Conservation (phyloP, 1,140 invertebrate genomes). For the Lepidurus arcticus region DNA sequence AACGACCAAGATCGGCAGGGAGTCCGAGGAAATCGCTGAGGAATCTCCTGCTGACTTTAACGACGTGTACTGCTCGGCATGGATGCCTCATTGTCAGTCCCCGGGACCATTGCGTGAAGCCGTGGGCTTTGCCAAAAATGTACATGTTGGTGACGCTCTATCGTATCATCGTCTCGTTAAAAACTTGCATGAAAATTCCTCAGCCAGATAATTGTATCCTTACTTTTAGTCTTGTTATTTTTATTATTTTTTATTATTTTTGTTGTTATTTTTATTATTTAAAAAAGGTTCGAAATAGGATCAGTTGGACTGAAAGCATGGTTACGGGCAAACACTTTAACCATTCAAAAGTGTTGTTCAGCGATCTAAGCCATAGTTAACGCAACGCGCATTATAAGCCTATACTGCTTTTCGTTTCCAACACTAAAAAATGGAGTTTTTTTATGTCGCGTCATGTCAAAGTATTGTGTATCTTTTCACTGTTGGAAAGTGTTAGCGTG, state of each 20-base stretch:
- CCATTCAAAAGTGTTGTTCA: neutral
- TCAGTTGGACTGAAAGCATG: no score
- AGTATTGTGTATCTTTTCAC: neutral
- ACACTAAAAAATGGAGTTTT: neutral
- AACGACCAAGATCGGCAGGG: neutral
- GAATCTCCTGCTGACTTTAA: constrained; percentile 21
- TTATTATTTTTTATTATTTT: no score
- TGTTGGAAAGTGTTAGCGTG: neutral
- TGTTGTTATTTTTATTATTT: no score
- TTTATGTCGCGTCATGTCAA: neutral
- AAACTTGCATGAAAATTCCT: neutral
- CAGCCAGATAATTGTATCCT: no score
- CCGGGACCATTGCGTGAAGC: neutral
- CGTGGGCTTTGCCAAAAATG: neutral
- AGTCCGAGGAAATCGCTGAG: constrained; percentile 17
- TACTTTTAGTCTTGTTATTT: no score
- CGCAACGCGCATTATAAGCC: constrained; percentile 1
- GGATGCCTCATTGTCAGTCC: constrained; percentile 18
- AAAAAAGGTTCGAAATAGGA: no score
- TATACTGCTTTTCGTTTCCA: neutral
- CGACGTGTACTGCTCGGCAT: constrained; percentile 16
- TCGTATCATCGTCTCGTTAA: neutral
- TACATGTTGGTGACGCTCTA: neutral
- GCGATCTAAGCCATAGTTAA: neutral
- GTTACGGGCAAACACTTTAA: neutral